These are phyloP conservation scores for Spea bombifrons DNA, from an alignment of 2,113 vertebrate species.

Conservation along the genomic window DNA sequence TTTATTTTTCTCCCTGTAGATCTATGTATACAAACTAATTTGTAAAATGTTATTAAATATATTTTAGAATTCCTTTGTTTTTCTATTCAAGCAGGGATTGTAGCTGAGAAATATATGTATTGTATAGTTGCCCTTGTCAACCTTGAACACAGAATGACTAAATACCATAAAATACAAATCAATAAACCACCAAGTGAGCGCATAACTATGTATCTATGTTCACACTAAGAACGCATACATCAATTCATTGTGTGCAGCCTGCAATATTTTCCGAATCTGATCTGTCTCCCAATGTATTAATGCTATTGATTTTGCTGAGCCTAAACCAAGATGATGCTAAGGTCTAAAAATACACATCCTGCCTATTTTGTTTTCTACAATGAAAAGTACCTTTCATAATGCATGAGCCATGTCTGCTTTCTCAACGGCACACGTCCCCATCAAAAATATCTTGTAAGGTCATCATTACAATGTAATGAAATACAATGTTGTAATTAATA, in stretches of 20 bases:
- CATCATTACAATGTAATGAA: constrained; percentile 58
- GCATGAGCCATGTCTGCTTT: not conserved
- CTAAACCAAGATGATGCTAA: constrained; percentile 46
- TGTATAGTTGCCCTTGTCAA: constrained; percentile 57
- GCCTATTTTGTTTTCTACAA: constrained; percentile 19
- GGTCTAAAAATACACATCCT: constrained; percentile 34
- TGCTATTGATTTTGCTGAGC: constrained; percentile 53
- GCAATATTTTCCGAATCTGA: constrained; percentile 54
- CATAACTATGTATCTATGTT: constrained; percentile 53
- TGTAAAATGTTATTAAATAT: too few relatives aligned
- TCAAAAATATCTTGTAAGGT: constrained; percentile 50
- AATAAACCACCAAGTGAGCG: constrained; percentile 54
- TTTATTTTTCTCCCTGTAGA: too few relatives aligned
- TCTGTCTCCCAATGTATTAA: constrained; percentile 55
- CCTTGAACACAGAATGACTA: constrained; percentile 57
- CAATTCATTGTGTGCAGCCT: constrained; percentile 52
- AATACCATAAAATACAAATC: constrained; percentile 60
- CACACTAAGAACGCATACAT: constrained; percentile 53
- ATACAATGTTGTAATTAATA: constrained; percentile 69
- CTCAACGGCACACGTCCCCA: not conserved
- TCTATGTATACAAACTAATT: too few relatives aligned
- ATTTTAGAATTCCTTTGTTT: not conserved
- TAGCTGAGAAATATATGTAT: constrained; percentile 49
- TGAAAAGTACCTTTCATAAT: not conserved
- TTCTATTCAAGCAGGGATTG: constrained; percentile 33